Evolutionary conservation across 2,888 invertebrate genomes (phyloP), one percentile per base, ranked within the genome.

Genomic region (Lasioglossum lativentre): DNA sequence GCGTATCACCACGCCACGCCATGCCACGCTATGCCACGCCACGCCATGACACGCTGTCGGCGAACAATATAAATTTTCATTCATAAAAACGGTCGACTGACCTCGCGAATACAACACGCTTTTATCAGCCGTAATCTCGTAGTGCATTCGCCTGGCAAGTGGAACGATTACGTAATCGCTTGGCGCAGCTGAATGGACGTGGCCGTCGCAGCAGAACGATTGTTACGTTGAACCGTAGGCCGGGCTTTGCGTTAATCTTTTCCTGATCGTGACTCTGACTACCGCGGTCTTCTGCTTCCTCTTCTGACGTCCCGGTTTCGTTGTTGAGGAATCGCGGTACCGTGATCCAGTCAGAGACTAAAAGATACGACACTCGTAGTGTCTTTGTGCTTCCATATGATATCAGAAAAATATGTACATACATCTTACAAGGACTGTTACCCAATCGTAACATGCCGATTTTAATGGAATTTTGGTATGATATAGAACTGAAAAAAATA

Each of bases 51-150:
- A 23, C 52, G 23, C 52, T 78, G 56, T 34, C 83, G 81, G 82
- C 78, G 86, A 80, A 83, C 76, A 86, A 82, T 86, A 93, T 91
- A 91, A 92, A 93, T 92, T 93, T 92, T 90, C 93, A 93, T 93
- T 93, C 93, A 93, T 92, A 89, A 91, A 87, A 88, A 88, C 86
- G 83, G 90, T 88, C 88, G 90, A 70, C 83, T 87, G 91, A 91
- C 91, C 91, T 92, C 92, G 91, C 89, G 89, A 90, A 91, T 89
- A 90, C 86, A 88, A 88, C 86, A 90, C 90, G 86, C 77, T 88
- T 90, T 93, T 93, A 94, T 94, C 93, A 89, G 86, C 85, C 86
- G 90, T 93, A 93, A 93, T 93, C 92, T 92, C 90, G 75, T 85
- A 76, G 89, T 90, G 90, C 90, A 91, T 90, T 92, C 90, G 91